phyloP scores from a whole-genome alignment of 1,140 invertebrate species.

The Cydia strobilella region DNA sequence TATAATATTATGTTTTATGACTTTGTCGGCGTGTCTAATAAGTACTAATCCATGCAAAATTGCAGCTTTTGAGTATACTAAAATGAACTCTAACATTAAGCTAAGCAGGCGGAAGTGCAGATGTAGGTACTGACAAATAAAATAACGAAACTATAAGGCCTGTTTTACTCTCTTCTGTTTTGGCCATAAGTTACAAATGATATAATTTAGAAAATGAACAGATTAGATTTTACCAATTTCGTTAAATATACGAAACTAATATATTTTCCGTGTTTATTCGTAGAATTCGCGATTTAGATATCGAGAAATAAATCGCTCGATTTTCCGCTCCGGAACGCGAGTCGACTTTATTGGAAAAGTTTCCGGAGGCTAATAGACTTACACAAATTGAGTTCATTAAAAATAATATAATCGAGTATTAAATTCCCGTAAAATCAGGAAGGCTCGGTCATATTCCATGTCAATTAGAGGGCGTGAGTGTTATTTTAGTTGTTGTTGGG shows the following conservation, averaged over 20 bases:
- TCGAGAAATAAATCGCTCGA: constrained; percentile 61
- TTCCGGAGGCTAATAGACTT: constrained; percentile 65
- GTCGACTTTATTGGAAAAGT: constrained; percentile 70
- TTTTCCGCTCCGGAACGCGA: constrained; percentile 56
- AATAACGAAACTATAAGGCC: no score
- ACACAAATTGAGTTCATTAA: constrained; percentile 69
- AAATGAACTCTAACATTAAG: no score
- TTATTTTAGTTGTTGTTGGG: not conserved
- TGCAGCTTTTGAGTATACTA: no score
- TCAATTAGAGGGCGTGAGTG: not conserved
- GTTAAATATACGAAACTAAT: constrained; percentile 33
- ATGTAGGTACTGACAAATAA: no score
- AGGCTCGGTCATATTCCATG: not conserved
- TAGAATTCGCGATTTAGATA: constrained; percentile 45
- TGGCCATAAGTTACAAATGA: no score
- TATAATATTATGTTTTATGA: no score
- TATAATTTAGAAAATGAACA: not conserved
- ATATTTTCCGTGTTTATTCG: constrained; percentile 14
- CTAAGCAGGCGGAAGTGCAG: no score
- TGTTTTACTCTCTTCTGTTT: no score
- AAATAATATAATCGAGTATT: constrained; percentile 54
- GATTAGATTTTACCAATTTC: constrained; percentile 16
- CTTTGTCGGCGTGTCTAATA: no score
- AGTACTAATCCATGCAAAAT: no score
- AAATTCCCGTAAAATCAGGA: constrained; percentile 33